Base-by-base conservation (phyloP, 2,888 invertebrate species). In the Quadroppia sp. region DNA sequence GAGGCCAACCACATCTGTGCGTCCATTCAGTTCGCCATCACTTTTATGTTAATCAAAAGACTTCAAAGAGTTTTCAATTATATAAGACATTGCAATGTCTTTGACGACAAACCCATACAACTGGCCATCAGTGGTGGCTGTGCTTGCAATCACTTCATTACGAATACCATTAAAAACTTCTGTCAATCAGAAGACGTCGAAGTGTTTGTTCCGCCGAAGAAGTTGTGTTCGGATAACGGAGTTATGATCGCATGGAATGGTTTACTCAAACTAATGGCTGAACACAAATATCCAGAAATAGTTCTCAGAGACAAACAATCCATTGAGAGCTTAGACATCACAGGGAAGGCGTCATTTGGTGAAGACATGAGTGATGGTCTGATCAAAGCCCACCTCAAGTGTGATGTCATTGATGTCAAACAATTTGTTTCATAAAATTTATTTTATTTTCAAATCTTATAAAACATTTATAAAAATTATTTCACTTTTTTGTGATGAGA, bases 191-290 rank as follows among this genome's bases (percentile, higher is more conserved):
- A 86, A 76, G 23, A 72, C 71, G 59, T 74, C 7, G 59, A 84
- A 80, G 84, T 92, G 4, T 85, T 87, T 74, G 87, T 90, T 74
- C 95, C 97, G 17, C 90, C 93, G 2, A 88, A 90, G 28, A 86
- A 87, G 80, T 86, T 94, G 13, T 99, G 99, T 82, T 95, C 94
- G 0, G 99, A 99, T 82, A 99, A 99, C 86, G 99, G 98, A 9
- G 87, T 95, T 42, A 99, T 99, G 99, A 92, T 99, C 79, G 98
- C 98, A 23, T 98, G 98, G 84, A 76, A 76, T 76, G 76, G 75
- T 17, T 36, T 76, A 6, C 53, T 76, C 11, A 72, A 73, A 53
- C 48, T 75, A 23, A 20, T 67, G 7, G n/a, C 72, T 32, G 64
- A 74, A 42, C n/a, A 73, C 36, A 36, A 28, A 6, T 48, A 6